These are phyloP conservation scores for Neosalanx taihuensis DNA, from an alignment of 2,797 vertebrate genomes.

Conservation along the genomic window DNA sequence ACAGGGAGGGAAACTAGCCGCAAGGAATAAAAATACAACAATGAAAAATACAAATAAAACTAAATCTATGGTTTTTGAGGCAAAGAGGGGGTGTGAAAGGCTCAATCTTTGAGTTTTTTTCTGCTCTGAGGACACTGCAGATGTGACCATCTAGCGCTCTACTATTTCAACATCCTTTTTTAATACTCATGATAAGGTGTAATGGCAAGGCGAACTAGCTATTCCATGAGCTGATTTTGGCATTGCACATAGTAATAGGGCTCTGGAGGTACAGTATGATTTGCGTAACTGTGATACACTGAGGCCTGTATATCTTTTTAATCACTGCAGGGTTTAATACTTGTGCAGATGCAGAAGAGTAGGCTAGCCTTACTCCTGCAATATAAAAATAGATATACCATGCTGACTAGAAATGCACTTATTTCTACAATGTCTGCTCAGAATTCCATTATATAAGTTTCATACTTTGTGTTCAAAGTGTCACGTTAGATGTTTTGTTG, in stretches of 20 bases:
- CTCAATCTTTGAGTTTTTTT: not conserved
- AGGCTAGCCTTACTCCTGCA: not conserved
- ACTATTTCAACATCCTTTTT: not conserved
- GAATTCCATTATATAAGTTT: slow-evolving; percentile 15
- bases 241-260: slow-evolving; percentile 46
- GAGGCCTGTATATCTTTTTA: slow-evolving; percentile 16
- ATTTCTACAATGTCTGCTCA: slow-evolving; percentile 4
- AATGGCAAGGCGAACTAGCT: slow-evolving; percentile 16
- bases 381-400: not conserved
- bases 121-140: not conserved
- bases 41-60: not conserved
- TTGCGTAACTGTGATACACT: slow-evolving; percentile 44
- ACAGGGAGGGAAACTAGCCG: not conserved
- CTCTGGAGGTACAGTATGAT: slow-evolving; percentile 31
- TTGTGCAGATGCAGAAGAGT: not conserved
- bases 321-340: not conserved
- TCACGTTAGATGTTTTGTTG: slow-evolving; percentile 27
- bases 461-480: slow-evolving; percentile 20
- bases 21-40: not conserved
- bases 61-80: not conserved
- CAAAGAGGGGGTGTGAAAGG: not conserved
- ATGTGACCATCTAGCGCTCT: not conserved
- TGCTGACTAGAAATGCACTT: not conserved
- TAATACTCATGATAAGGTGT: slow-evolving; percentile 7
- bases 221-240: slow-evolving; percentile 27